Conservation (phyloP, 2,797 vertebrate genomes). For the Crenichthys baileyi region DNA sequence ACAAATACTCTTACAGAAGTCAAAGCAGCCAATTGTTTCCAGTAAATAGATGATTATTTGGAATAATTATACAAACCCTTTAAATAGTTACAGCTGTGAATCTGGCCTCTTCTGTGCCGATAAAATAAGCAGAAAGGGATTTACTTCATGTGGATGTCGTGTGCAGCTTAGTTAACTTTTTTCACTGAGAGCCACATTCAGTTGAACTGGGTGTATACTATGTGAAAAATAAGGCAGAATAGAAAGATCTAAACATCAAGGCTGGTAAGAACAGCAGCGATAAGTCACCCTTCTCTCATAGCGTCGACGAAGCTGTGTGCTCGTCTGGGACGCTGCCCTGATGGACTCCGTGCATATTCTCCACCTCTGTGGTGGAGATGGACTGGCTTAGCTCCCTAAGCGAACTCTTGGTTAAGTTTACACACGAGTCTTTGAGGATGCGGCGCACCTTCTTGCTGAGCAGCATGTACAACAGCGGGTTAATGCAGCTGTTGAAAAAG, state of each 20-base stretch:
- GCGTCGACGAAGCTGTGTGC: conserved; percentile 53
- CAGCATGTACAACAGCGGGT: conserved; percentile 94
- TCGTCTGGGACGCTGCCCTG: conserved; percentile 59
- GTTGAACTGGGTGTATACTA: conserved; percentile 19
- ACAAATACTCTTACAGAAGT: not conserved
- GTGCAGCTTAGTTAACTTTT: conserved; percentile 37
- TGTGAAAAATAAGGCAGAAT: conserved; percentile 43
- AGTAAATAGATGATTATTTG: not conserved
- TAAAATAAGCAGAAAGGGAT: conserved; percentile 15
- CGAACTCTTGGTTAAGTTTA: conserved; percentile 88
- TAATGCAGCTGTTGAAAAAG: conserved; percentile 96
- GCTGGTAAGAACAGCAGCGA: conserved; percentile 36
- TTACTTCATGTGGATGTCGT: conserved; percentile 12
- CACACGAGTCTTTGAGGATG: conserved; percentile 83
- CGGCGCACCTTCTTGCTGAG: conserved; percentile 88
- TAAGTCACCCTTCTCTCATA: conserved; percentile 51
- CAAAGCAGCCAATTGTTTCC: conserved; percentile 4
- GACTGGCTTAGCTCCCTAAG: conserved; percentile 91
- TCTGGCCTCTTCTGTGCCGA: conserved; percentile 1
- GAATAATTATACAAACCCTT: conserved; percentile 14
- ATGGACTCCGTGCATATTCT: conserved; percentile 52
- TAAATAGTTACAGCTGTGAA: conserved; percentile 13
- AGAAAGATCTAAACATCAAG: conserved; percentile 40
- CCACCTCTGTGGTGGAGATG: conserved; percentile 84
- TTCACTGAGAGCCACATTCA: conserved; percentile 41